Evolutionary conservation across 2,888 invertebrate genomes (phyloP), one percentile per base, ranked within the genome.

Genomic region (Drosophila anomalata): DNA sequence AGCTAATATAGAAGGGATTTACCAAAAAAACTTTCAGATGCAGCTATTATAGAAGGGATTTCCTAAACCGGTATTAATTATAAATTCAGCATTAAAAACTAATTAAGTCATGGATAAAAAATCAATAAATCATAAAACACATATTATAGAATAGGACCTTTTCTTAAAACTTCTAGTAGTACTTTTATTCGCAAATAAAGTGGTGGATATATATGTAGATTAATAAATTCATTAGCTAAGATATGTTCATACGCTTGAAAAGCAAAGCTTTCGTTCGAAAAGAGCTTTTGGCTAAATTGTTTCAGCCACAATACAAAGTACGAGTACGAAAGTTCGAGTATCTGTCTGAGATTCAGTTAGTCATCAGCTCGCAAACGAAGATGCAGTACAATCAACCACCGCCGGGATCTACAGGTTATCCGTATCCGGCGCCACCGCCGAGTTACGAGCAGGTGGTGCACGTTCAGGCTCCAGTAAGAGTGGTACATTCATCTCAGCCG

Each of bases 381-480:
- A 44, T 57, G 50, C 81, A 69, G 42, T 36, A 68, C 75, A 56
- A 46, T 31, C 61, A 73, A 2, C 53, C 47, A 11, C 60, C 69
- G 29, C 51, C 73, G 50, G 60, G 63, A 0, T 12, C 51, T 3
- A 46, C 66, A 5, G 41, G 55, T 14, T 59, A 61, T 47, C 70
- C 36, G n/a, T 62, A 66, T 50, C 75, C 59, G 42, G 36, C 60
- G 7, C 77, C 56, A 22, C 87, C 89, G 5, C 91, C 91, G 2
- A 81, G 87, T 9, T 90, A 90, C 50, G 90, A 90, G 51, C 90
- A 90, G 73, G 90, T 90, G 14, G 89, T 82, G 20, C 74, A 71
- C 24, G 51, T 73, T 2, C 51, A 65, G 31, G 46, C 55, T 1
- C 65, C 65, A 20, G 33, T 48, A 3, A 46, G 55, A 14, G 52